Base-by-base conservation (phyloP, 2,888 invertebrate genomes). In the Acanthosepion pharaonis region DNA sequence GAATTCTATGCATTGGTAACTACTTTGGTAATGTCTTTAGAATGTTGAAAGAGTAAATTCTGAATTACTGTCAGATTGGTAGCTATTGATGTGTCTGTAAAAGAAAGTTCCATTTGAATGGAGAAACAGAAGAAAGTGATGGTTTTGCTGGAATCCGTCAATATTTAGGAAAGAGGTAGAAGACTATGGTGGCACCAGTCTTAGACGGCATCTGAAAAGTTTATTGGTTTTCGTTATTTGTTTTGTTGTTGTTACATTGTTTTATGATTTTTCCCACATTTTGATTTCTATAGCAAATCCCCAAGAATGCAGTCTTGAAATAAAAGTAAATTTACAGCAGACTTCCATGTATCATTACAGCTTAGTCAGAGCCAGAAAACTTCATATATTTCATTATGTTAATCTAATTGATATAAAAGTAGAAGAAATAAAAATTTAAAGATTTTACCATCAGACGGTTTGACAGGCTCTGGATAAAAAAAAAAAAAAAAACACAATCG, bases 1-100 rank as follows among this genome's bases (percentile, higher is more conserved):
- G 78, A 78, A 78, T 78, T 78, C 78, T 78, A 78, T 78, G 78
- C 78, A 78, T 78, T 78, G 78, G 78, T 78, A 78, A 78, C 78
- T 78, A 78, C 78, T 78, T 78, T 33, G 15, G 78, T 78, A 78
- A 78, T 78, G 78, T 78, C 78, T 78, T 78, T 78, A 78, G 78
- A 78, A 78, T 78, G 78, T 78, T 78, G 78, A 78, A 78, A 78
- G 78, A 78, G 78, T 78, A n/a, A 78, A 78, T 78, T 78, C 78
- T 78, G 78, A 78, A 78, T 78, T 78, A 78, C 78, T 78, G 78
- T 78, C 78, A 78, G 78, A 78, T 78, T 78, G n/a, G n/a, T 78
- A n/a, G 78, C 78, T 78, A 78, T 78, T 78, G 78, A 78, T 33
- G 78, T 78, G 78, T 78, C 78, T 78, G 78, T n/a, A 78, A 78